phyloP scores from a whole-genome alignment of 2,113 vertebrate species.

The Tringa solitaria region DNA sequence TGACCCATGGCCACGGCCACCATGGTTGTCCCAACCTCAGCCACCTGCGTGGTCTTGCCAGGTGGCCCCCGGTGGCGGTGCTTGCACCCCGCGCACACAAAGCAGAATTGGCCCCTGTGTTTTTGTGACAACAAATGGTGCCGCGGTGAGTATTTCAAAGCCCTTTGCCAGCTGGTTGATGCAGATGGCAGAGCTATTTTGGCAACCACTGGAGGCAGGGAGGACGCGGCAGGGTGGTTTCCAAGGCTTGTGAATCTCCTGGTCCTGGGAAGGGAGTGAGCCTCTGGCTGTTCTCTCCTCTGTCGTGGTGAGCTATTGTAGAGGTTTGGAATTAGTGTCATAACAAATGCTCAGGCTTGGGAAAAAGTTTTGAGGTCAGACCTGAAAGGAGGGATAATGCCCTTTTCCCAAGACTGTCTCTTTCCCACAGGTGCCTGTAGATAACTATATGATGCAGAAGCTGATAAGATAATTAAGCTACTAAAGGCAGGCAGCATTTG shows the following conservation, averaged over 20 bases:
- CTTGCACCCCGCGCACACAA: neutral
- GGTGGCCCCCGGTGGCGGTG: rapidly evolving
- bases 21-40: neutral
- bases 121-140: neutral
- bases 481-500: neutral
- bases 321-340: neutral
- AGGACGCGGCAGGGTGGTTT: neutral
- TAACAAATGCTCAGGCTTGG: slow-evolving; percentile 19
- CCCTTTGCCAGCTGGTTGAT: neutral
- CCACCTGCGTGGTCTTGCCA: rapidly evolving
- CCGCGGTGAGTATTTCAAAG: neutral
- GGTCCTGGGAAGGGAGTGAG: neutral
- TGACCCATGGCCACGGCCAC: rapidly evolving
- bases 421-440: slow-evolving; percentile 40
- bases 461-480: slow-evolving; percentile 29
- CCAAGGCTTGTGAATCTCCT: neutral
- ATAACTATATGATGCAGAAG: neutral
- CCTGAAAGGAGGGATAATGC: neutral
- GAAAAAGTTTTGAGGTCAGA: slow-evolving; percentile 35
- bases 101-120: neutral
- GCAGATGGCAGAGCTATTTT: neutral
- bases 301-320: neutral
- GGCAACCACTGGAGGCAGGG: neutral
- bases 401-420: slow-evolving; percentile 6
- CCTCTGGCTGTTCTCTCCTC: neutral